Evolutionary conservation across 2,113 vertebrate species (phyloP).

Genomic region (Sardina pilchardus): DNA sequence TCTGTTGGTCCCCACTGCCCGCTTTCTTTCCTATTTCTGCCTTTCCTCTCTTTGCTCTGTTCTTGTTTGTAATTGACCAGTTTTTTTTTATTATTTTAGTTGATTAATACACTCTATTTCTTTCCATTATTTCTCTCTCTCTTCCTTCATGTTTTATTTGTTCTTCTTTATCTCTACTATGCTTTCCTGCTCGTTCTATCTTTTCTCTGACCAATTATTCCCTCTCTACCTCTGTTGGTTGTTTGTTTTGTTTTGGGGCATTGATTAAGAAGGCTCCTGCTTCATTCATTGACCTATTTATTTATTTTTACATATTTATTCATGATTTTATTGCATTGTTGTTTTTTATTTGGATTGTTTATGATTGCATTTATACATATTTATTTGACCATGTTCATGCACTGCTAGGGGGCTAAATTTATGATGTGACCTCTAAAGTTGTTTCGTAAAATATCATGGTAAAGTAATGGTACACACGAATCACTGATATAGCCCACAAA

Average conservation of each 20-base stretch:
- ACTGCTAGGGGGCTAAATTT: neutral
- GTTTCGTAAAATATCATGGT: neutral
- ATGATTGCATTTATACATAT: neutral
- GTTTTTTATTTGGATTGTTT: slow-evolving; percentile 19
- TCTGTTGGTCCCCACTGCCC: neutral
- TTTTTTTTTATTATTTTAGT: slow-evolving; percentile 21
- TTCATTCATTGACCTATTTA: slow-evolving; percentile 11
- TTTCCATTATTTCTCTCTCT: neutral
- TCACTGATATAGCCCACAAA: neutral
- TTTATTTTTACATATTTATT: slow-evolving; percentile 20
- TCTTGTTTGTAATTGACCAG: slow-evolving; percentile 27
- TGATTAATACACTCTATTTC: neutral
- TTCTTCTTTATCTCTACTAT: neutral
- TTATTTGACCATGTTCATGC: slow-evolving; percentile 21
- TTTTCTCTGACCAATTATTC: neutral
- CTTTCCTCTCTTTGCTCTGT: slow-evolving; percentile 3
- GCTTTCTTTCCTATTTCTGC: slow-evolving; percentile 7
- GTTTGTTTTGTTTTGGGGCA: neutral
- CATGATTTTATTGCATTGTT: slow-evolving; percentile 27
- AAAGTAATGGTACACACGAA: neutral
- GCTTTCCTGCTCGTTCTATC: neutral
- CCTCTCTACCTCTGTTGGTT: slow-evolving; percentile 2
- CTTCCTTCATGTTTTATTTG: neutral
- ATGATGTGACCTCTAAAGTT: neutral
- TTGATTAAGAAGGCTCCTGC: neutral